Percentiles rank a stretch among this genome's conserved stretches.
These are phyloP conservation scores for Opisthocomus hoazin DNA, from an alignment of 2,113 vertebrate genomes.

Conservation along the genomic window DNA sequence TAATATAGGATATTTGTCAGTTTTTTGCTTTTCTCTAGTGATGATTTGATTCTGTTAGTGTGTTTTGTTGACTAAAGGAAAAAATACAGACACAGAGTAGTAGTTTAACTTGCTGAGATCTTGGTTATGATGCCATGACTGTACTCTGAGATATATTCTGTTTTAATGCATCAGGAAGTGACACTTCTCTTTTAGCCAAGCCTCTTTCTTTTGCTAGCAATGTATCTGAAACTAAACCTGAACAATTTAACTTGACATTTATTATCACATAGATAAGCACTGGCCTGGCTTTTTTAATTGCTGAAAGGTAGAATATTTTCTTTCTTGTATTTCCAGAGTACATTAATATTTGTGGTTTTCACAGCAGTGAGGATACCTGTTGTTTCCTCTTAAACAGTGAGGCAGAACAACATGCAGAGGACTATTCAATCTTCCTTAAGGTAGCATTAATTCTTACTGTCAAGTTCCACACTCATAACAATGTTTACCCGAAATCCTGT, in stretches of 20 bases:
- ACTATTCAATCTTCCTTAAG: not conserved
- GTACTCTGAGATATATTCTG: not conserved
- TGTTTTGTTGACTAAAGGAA: slow-evolving; percentile 10
- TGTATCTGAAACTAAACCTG: slow-evolving; percentile 17
- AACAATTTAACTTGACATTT: not conserved
- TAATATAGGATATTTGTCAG: not conserved
- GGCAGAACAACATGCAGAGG: not conserved
- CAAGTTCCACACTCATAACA: not conserved
- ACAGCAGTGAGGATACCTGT: not conserved
- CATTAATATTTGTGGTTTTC: not conserved
- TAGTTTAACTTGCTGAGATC: not conserved
- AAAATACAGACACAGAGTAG: not conserved
- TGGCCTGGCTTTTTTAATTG: not conserved
- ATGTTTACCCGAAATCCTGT: not conserved
- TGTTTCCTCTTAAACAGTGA: not conserved
- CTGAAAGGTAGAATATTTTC: not conserved
- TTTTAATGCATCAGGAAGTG: not conserved
- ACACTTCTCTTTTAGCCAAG: not conserved
- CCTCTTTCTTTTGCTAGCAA: not conserved
- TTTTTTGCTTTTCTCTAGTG: not conserved
- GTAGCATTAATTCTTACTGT: not conserved
- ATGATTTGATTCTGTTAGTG: not conserved
- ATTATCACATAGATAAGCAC: not conserved
- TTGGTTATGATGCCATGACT: not conserved
- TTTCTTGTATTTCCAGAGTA: not conserved